These are phyloP conservation scores for Thera obeliscata DNA, from an alignment of 2,888 invertebrate genomes.

Conservation along the genomic window DNA sequence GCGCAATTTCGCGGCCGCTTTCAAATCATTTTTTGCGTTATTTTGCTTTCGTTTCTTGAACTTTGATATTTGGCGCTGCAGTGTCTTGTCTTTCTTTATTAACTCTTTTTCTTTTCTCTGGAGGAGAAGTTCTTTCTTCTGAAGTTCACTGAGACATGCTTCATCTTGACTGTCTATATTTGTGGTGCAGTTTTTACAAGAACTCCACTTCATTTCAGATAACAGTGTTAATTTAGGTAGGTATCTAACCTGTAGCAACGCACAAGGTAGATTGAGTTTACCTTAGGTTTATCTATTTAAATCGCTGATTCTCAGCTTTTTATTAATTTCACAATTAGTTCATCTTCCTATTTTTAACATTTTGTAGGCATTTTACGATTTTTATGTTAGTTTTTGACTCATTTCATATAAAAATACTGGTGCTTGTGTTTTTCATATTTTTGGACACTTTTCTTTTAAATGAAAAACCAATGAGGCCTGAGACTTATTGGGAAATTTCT, in stretches of 20 bases:
- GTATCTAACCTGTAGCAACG: not conserved
- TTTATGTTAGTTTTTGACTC: conserved; percentile 12
- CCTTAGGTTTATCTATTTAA: not conserved
- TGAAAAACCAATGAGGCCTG: too few relatives aligned
- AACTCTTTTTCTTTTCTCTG: conserved; percentile 47
- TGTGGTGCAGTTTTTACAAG: conserved; percentile 6
- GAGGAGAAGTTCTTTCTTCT: conserved; percentile 41
- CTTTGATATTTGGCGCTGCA: conserved; percentile 39
- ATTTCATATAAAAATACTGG: conserved; percentile 8
- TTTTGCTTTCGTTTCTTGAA: conserved; percentile 37
- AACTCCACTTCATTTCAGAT: conserved; percentile 4
- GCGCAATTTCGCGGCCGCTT: conserved; percentile 49
- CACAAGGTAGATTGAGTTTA: not conserved
- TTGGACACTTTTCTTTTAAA: too few relatives aligned
- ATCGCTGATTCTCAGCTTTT: not conserved
- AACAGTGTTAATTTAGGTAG: too few relatives aligned
- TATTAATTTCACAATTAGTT: not conserved
- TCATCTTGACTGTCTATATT: not conserved
- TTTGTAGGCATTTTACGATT: conserved; percentile 9
- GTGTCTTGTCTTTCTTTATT: conserved; percentile 42
- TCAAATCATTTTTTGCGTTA: conserved; percentile 45
- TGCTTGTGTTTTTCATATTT: not conserved
- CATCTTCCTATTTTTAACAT: not conserved
- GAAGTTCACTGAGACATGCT: conserved; percentile 28
- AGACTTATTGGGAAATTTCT: too few relatives aligned